These are phyloP conservation scores for Lordiphosa andalusiaca DNA, from an alignment of 2,888 invertebrate species.

Conservation along the genomic window DNA sequence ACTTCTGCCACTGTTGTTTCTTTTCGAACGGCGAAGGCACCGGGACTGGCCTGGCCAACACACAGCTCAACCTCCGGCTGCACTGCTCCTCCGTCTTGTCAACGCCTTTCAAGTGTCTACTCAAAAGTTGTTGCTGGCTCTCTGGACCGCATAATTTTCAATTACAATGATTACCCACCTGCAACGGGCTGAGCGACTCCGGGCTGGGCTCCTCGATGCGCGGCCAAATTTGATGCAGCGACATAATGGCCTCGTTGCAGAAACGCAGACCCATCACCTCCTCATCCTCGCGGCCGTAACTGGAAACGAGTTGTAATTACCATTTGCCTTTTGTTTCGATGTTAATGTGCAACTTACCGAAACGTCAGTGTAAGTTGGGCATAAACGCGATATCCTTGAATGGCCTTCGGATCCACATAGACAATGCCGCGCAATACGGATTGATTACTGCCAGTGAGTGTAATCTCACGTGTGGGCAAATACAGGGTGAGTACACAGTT, in stretches of 20 bases:
- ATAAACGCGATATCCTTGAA: slow-evolving; percentile 89
- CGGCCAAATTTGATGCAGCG: slow-evolving; percentile 92
- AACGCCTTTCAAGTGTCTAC: slow-evolving; percentile 21
- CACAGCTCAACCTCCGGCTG: neutral
- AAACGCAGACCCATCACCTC: slow-evolving; percentile 99
- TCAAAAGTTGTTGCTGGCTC: slow-evolving; percentile 7
- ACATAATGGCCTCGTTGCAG: slow-evolving; percentile 98
- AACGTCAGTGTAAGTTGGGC: slow-evolving; percentile 95
- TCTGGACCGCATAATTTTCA: slow-evolving; percentile 29
- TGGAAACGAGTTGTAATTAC: slow-evolving; percentile 68
- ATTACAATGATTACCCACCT: slow-evolving; percentile 84
- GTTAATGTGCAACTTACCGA: slow-evolving; percentile 83
- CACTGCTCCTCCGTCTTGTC: neutral
- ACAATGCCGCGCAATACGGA: slow-evolving; percentile 94
- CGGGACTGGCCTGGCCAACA: slow-evolving; percentile 1
- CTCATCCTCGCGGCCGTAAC: slow-evolving; percentile 97
- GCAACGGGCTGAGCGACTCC: slow-evolving; percentile 85
- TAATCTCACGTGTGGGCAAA: slow-evolving; percentile 89
- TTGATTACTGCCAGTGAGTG: slow-evolving; percentile 87
- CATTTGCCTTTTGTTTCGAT: slow-evolving; percentile 19
- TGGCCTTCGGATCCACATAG: slow-evolving; percentile 92
- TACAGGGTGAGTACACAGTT: slow-evolving; percentile 92
- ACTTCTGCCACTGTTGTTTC: neutral
- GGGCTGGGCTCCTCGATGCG: slow-evolving; percentile 83
- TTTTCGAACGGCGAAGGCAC: neutral